Evolutionary conservation across 35 echinoderm and acorn worm species (phyloP).

Genomic region (Diadema setosum): DNA sequence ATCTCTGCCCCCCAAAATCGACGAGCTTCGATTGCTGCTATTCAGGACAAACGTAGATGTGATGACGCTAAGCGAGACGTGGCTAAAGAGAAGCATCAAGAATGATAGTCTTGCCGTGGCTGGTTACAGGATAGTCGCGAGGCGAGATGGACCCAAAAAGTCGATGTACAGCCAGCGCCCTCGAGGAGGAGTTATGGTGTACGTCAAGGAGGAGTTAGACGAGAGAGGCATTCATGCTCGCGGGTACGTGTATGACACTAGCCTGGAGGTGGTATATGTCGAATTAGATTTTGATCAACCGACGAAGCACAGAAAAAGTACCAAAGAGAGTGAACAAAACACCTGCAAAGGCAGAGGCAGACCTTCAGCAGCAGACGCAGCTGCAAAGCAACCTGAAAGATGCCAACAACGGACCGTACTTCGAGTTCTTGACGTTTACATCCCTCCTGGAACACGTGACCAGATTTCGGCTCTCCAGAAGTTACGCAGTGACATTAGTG

Average conservation of each 20-base stretch:
- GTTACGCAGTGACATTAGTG: neutral
- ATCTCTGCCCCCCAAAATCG: neutral
- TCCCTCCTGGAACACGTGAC: neutral
- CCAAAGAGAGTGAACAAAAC: neutral
- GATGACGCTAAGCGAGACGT: neutral
- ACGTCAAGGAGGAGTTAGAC: neutral
- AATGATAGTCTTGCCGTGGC: neutral
- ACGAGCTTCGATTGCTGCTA: neutral
- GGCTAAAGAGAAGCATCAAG: neutral
- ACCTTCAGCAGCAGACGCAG: too few relatives aligned
- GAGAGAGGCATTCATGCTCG: too few relatives aligned
- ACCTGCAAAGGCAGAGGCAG: too few relatives aligned
- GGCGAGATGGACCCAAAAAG: neutral
- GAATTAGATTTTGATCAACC: neutral
- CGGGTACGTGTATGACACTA: neutral
- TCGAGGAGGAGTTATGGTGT: neutral
- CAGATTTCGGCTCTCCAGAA: neutral
- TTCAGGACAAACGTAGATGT: neutral
- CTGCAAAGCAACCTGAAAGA: neutral
- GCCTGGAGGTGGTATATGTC: neutral
- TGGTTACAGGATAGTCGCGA: neutral
- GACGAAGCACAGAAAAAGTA: neutral
- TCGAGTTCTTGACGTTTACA: neutral
- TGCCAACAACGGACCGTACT: neutral
- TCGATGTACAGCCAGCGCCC: neutral